These are phyloP conservation scores for Listrodromus nycthemerus DNA, from an alignment of 2,888 invertebrate genomes.

Conservation along the genomic window DNA sequence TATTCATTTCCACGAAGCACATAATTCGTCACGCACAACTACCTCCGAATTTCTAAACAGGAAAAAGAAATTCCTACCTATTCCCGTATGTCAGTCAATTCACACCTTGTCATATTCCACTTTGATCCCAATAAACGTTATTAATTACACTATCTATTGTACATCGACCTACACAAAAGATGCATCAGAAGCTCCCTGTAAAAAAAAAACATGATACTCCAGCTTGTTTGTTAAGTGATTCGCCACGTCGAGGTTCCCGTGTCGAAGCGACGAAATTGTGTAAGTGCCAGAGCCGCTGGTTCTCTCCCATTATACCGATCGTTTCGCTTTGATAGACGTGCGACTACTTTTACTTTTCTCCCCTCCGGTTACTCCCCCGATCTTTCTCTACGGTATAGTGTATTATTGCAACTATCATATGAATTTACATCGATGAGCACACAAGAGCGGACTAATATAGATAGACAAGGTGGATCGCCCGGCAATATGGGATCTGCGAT, in stretches of 20 bases:
- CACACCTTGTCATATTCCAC: background rate
- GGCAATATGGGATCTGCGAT: slow-evolving; percentile 34
- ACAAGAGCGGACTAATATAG: slow-evolving; percentile 10
- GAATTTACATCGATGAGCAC: slow-evolving; percentile 31
- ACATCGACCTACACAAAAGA: slow-evolving; percentile 66
- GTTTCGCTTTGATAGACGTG: slow-evolving; percentile 64
- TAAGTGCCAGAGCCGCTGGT: background rate
- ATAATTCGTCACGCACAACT: background rate
- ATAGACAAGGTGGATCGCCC: slow-evolving; percentile 9
- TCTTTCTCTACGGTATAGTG: background rate
- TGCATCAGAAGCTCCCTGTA: slow-evolving; percentile 48
- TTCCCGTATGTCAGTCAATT: background rate
- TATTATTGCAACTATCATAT: slow-evolving; percentile 29
- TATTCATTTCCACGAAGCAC: background rate
- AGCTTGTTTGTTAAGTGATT: slow-evolving; percentile 80
- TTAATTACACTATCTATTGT: slow-evolving; percentile 68
- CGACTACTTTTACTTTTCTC: slow-evolving; percentile 34
- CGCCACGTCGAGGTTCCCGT: slow-evolving; percentile 77
- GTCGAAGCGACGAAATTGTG: slow-evolving; percentile 75
- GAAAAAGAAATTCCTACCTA: background rate
- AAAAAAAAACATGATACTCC: slow-evolving; percentile 30
- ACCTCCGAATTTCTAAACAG: background rate
- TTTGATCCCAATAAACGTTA: slow-evolving; percentile 21
- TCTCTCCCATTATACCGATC: slow-evolving; percentile 39
- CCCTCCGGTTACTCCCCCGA: background rate